A percentile compares a stretch with the other conserved stretches of the same genome.
These are phyloP conservation scores for Benthosema pterotum DNA, from an alignment of 2,797 vertebrate species.

Conservation along the genomic window DNA sequence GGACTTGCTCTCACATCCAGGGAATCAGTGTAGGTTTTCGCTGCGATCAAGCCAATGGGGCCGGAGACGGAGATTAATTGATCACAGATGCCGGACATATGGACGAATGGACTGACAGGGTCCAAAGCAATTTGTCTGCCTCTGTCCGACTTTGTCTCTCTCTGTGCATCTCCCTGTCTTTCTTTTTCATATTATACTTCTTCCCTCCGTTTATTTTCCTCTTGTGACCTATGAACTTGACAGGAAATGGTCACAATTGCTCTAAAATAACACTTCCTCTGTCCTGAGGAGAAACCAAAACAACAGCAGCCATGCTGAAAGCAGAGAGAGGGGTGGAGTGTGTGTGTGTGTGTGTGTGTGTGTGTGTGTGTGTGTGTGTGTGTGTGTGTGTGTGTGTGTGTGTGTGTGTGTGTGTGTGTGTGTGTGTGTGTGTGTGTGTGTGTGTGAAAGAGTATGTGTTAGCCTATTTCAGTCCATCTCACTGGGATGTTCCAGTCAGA, in stretches of 20 bases:
- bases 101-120: no score
- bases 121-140: no score
- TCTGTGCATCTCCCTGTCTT: neutral
- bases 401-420: no score
- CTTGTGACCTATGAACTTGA: constrained; percentile 49
- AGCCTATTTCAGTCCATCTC: no score
- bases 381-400: constrained; percentile 15
- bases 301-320: constrained; percentile 37
- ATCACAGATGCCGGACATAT: no score
- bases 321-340: constrained; percentile 13
- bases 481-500: no score
- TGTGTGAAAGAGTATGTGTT: no score
- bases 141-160: neutral
- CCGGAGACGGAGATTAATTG: no score
- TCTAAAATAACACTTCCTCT: constrained; percentile 62
- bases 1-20: no score
- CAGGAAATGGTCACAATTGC: constrained; percentile 68
- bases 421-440: no score
- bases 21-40: no score
- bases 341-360: constrained; percentile 24
- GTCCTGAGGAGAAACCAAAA: constrained; percentile 51
- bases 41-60: no score
- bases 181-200: neutral
- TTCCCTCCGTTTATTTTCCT: neutral
- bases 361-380: constrained; percentile 2